Base-by-base conservation (phyloP, 2,797 vertebrate species). In the Melanotaenia trifasciata region DNA sequence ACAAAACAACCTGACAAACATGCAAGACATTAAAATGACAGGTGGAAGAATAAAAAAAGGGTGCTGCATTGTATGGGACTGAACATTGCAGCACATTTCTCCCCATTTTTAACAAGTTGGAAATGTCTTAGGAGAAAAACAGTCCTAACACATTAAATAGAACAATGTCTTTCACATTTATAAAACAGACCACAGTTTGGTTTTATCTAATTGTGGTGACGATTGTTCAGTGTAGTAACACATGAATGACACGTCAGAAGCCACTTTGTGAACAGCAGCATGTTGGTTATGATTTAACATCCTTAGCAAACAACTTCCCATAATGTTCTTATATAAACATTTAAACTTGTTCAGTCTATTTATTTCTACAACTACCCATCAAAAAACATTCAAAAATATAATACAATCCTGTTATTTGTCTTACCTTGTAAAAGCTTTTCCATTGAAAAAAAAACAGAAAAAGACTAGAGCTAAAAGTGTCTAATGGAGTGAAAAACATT, bases 401-500 rank as follows among this genome's bases (percentile, higher is more conserved):
- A 57, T 5, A 67, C 51, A 81, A 58, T 40, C 2, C 14, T 54
- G 20, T 10, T 16, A 56, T 75, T 33, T 11, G 4, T 70, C 76
- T 70, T 81, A 85, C 79, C 79, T 72, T 71, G 47, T 45, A 69
- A 69, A 66, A 40, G 40, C 54, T 67, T 50, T 16, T 43, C 67
- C 59, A 67, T 72, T 50, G 30, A 70, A 36, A 45, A 51, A 20
- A 64, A 1, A 59, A 12, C 63, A 22, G 18, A 32, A 14, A 69
- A 35, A 6, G 32, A 54, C 13, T 26, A 60, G 20, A 74, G 26
- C 68, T 70, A 36, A 63, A 59, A 64, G 33, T 59, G 36, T 78
- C 32, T 81, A 73, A 77, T 79, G 70, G 32, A 72, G 79, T 84
- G 74, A 88, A 90, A 86, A 86, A 63, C 50, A 62, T 68, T 50